phyloP scores from a whole-genome alignment of 2,113 vertebrate species.

The Ondatra zibethicus region DNA sequence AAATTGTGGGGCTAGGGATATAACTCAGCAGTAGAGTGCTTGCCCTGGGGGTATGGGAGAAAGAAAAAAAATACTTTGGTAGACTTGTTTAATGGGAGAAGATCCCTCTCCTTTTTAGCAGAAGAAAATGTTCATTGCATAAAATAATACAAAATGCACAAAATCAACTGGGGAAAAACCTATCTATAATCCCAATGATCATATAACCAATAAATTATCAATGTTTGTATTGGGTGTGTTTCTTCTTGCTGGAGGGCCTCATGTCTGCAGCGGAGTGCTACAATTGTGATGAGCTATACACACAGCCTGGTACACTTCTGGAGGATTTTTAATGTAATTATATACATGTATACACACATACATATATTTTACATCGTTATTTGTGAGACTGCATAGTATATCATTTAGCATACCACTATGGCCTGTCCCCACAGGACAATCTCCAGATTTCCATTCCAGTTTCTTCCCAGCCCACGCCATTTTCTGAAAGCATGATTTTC shows the following conservation, averaged over 20 bases:
- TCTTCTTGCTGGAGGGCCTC: background rate
- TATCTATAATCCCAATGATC: background rate
- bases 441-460: background rate
- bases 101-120: background rate
- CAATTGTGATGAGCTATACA: background rate
- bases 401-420: background rate
- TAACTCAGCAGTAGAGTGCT: background rate
- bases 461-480: background rate
- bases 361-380: background rate
- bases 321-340: background rate
- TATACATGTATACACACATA: background rate
- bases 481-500: background rate
- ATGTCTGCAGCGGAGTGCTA: background rate
- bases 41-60: no score
- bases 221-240: background rate
- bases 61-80: background rate
- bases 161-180: background rate
- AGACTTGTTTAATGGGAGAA: background rate
- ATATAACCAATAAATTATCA: background rate
- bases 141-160: conserved; percentile 7
- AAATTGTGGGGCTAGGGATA: background rate
- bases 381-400: background rate
- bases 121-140: background rate
- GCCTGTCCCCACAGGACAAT: background rate
- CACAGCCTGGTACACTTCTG: background rate